Evolutionary conservation across 1,140 invertebrate genomes (phyloP).

Genomic region (Cepaea nemoralis): DNA sequence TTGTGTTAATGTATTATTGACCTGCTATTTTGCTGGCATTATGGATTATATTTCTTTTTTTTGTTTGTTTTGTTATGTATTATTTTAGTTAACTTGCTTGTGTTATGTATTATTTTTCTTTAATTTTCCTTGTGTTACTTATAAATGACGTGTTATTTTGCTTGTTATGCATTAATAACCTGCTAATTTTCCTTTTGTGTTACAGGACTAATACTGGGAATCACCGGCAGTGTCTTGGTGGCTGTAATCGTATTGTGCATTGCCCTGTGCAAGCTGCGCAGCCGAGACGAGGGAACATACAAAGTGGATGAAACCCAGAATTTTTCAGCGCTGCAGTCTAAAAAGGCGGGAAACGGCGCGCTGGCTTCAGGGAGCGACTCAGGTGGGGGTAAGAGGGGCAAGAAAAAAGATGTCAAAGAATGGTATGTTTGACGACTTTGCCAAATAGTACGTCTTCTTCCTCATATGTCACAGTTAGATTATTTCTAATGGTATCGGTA

Average conservation of each 20-base stretch:
- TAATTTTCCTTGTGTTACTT: too few species aligned
- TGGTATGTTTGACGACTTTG: slow-evolving; percentile 86
- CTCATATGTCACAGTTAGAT: neutral
- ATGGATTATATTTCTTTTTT: too few species aligned
- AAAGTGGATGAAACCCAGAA: slow-evolving; percentile 87
- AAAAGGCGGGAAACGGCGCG: slow-evolving; percentile 67
- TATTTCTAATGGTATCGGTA: too few species aligned
- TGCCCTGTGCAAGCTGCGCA: slow-evolving; percentile 89
- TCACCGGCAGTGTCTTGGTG: slow-evolving; percentile 91
- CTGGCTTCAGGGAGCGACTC: slow-evolving; percentile 67
- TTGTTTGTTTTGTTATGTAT: too few species aligned
- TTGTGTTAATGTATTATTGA: too few species aligned
- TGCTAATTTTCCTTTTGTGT: neutral
- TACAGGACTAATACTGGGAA: slow-evolving; percentile 82
- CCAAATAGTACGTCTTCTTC: neutral
- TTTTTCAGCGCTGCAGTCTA: slow-evolving; percentile 68
- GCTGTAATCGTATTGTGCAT: slow-evolving; percentile 91
- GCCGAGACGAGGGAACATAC: slow-evolving; percentile 86
- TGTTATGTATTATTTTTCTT: neutral
- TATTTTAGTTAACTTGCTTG: too few species aligned
- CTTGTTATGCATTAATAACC: too few species aligned
- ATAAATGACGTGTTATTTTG: too few species aligned
- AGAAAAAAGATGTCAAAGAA: slow-evolving; percentile 91
- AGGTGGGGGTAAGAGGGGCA: slow-evolving; percentile 75
- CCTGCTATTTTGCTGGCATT: too few species aligned